Base-by-base conservation (phyloP, 2,888 invertebrate genomes). In the Chaetogeoica ovagalla region DNA sequence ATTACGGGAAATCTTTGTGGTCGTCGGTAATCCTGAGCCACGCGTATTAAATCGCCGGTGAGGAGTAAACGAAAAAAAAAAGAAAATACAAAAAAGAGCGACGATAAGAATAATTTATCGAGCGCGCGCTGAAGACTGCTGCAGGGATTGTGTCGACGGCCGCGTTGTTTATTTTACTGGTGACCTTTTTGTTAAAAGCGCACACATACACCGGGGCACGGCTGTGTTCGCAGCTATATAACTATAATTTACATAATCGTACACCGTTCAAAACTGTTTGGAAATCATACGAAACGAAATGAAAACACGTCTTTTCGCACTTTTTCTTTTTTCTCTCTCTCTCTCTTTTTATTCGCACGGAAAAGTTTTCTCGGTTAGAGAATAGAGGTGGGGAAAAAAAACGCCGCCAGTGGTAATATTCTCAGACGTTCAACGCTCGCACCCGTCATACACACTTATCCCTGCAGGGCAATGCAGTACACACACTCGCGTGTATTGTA, bases 141-240 rank as follows among this genome's bases (percentile, higher is more conserved):
- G 37, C 23, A 60, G 9, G 37, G 62, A 77, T 55, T 70, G 65
- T 39, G 65, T 62, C 48, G 30, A 19, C 60, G 30, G 19, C 60
- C 19, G 59, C 52, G 52, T 60, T 77, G 77, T 77, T 77, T 77
- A 77, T 79, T 63, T 79, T 79, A 57, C 39, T 57, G 63, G 79
- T 57, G 70, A 79, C 79, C 71, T 65, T 70, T 79, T 55, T 19
- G 55, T 19, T 55, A 19, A 19, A 8, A 19, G 19, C 19, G 5
- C 19, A 19, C 55, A 19, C 17, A 11, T 19, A 19, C 19, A 55
- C 8, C 30, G 30, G 30, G 30, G 30, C 30, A 30, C 30, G 30
- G 30, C 30, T 30, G 30, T 30, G 17, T 52, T 13, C 17, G 5
- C 55, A 19, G 55, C 55, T 55, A 19, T 55, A 55, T 15, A 15